A percentile compares a stretch with the other conserved stretches of the same genome.
phyloP scores from a whole-genome alignment of 2,888 invertebrate genomes.

The Mesoligia furuncula region DNA sequence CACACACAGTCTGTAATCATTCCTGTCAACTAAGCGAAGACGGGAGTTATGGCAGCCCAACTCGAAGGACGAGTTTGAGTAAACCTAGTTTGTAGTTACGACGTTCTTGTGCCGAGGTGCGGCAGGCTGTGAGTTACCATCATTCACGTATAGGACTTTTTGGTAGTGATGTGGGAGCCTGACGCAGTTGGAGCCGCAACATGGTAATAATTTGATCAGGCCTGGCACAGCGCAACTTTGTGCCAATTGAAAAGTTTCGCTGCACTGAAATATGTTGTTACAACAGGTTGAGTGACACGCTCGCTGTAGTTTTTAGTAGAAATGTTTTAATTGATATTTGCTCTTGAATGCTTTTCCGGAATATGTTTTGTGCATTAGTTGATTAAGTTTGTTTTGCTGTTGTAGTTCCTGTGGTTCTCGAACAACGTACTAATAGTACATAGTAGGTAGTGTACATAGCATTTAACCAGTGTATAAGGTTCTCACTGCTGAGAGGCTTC shows the following conservation, averaged over 20 bases:
- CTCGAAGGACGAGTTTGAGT: slow-evolving; percentile 66
- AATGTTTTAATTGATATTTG: slow-evolving; percentile 68
- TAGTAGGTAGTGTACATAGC: not conserved
- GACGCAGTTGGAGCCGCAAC: slow-evolving; percentile 82
- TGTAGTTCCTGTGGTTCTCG: slow-evolving; percentile 17
- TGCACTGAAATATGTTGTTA: slow-evolving; percentile 79
- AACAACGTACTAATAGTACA: not conserved
- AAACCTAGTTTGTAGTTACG: slow-evolving; percentile 62
- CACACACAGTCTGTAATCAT: slow-evolving; percentile 82
- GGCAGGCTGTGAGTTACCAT: slow-evolving; percentile 51
- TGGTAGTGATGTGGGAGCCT: slow-evolving; percentile 71
- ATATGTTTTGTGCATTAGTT: slow-evolving; percentile 45
- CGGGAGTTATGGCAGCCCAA: slow-evolving; percentile 57
- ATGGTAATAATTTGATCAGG: slow-evolving; percentile 89
- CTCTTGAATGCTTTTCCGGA: slow-evolving; percentile 44
- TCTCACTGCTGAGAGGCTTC: not conserved
- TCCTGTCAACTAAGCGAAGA: slow-evolving; percentile 83
- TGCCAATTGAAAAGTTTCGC: slow-evolving; percentile 85
- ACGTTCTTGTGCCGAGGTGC: slow-evolving; percentile 66
- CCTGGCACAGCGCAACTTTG: slow-evolving; percentile 82
- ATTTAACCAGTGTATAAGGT: not conserved
- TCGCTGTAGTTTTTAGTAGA: slow-evolving; percentile 65
- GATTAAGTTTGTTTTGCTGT: slow-evolving; percentile 47
- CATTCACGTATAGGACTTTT: slow-evolving; percentile 71
- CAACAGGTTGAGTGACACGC: slow-evolving; percentile 71